Base-by-base conservation (phyloP, 2,113 vertebrate species). In the Leucosticte australis region DNA sequence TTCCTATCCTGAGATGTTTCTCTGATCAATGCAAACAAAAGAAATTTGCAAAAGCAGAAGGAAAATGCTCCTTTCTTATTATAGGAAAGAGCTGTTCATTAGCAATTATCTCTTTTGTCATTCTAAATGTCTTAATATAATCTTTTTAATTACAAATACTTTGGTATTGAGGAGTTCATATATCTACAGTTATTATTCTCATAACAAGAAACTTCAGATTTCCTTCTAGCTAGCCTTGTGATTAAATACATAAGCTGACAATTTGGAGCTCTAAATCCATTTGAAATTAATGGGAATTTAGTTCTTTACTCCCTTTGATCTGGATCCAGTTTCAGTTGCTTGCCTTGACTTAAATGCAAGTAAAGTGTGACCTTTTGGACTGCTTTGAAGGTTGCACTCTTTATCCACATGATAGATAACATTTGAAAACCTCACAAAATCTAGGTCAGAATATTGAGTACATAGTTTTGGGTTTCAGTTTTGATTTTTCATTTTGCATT, bases 241-340 rank as follows among this genome's bases (percentile, higher is more conserved):
- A 62, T 83, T 95, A n/a, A 37, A 64, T 73, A 24, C 0, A 0
- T 90, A 83, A 74, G 28, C 55, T 92, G 75, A 80, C 53, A 96
- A 73, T 88, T 69, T 85, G 73, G 75, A 88, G 44, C 63, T 85
- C 63, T 90, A 83, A 93, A 86, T 92, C 75, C 55, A 80, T 83
- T 93, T 94, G 82, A 93, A 96, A 90, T 86, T 92, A 94, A 80
- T 90, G 41, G 30, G 63, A 95, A 73, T 96, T 93, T 88, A 94
- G 31, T 88, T 91, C 88, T 92, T 76, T 93, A 57, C 55, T 94
- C 85, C 75, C 85, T 94, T 88, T 92, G 75, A 82, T 86, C 82
- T 88, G 80, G 53, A 88, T 90, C 90, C 92, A 88, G n/a, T 88
- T 95, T 94, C 68, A 73, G 6, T 90, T 88, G 55, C 46, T 92